Conservation (phyloP, 2,113 vertebrate species). For the Gorilla gorilla region DNA sequence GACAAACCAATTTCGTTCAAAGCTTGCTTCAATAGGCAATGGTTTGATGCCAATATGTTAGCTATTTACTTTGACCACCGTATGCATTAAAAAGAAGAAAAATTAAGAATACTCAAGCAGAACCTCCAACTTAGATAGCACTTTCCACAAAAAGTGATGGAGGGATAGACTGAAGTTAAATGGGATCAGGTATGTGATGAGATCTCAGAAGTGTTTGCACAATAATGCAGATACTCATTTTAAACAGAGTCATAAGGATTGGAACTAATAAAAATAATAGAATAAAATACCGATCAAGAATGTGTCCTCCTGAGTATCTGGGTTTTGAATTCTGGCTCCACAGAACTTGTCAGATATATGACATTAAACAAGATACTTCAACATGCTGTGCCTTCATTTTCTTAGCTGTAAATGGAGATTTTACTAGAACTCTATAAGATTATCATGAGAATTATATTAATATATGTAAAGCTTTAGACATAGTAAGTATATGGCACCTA, state of each 20-base stretch:
- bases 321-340: not conserved
- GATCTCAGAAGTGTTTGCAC: not conserved
- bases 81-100: not conserved
- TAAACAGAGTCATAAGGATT: not conserved
- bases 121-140: not conserved
- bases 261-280: not conserved
- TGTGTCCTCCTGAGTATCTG: not conserved
- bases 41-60: not conserved
- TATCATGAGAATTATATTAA: not conserved
- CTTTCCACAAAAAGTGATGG: not conserved
- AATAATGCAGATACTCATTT: not conserved
- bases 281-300: not conserved
- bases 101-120: not conserved
- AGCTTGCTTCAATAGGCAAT: not conserved
- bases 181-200: not conserved
- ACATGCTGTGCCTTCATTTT: not conserved
- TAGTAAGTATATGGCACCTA: not conserved
- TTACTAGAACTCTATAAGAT: not conserved
- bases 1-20: not conserved
- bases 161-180: not conserved
- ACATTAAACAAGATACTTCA: not conserved
- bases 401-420: not conserved
- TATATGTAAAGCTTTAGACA: not conserved
- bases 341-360: not conserved
- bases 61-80: not conserved